phyloP scores from a whole-genome alignment of 2,797 vertebrate genomes.

The Poeciliopsis infans region DNA sequence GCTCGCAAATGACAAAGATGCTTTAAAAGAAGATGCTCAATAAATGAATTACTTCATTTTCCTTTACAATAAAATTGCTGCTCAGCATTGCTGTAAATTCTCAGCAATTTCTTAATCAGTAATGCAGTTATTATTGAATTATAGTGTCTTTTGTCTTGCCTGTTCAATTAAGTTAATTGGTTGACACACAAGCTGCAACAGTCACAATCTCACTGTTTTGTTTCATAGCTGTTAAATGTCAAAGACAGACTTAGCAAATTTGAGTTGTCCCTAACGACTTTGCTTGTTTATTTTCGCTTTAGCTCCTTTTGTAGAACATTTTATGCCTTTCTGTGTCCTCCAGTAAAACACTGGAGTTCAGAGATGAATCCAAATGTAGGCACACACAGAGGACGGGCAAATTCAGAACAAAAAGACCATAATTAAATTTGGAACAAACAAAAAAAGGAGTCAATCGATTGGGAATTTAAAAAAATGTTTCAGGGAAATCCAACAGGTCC shows the following conservation, averaged over 20 bases:
- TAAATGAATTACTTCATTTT: neutral
- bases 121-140: neutral
- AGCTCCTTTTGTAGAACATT: neutral
- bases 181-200: neutral
- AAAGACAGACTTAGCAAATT: neutral
- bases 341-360: neutral
- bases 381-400: neutral
- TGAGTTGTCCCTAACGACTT: neutral
- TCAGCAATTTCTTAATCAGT: neutral
- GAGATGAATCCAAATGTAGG: neutral
- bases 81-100: neutral
- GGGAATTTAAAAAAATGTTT: neutral
- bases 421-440: neutral
- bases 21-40: neutral
- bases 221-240: neutral
- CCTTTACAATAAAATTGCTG: neutral
- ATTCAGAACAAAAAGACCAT: neutral
- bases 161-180: neutral
- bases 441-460: neutral
- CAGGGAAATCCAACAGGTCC: neutral
- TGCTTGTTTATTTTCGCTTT: neutral
- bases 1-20: neutral
- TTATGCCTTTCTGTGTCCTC: neutral
- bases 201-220: neutral
- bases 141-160: neutral